Evolutionary conservation across 2,797 vertebrate species (phyloP), one percentile per base, ranked within the genome.

Genomic region (Fratercula arctica): DNA sequence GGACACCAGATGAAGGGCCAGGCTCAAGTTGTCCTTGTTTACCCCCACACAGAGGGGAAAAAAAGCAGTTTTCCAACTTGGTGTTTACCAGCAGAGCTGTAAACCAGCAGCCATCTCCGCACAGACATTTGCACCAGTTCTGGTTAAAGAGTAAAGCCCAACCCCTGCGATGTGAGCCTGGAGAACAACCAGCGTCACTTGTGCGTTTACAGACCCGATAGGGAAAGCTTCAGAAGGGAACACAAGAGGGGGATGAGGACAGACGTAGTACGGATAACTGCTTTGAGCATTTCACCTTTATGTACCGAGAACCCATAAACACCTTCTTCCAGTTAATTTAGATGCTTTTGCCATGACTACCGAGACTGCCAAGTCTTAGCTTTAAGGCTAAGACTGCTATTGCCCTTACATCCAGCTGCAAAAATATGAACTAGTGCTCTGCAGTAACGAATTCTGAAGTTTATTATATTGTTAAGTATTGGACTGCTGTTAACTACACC

Each of bases 121-220:
- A 0, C 13, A 43, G n/a, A 24, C 7, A 1, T 17, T 33, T 50
- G 56, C 48, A 18, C 31, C 8, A 2, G 63, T 11, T 39, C 26
- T 61, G 37, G 37, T 35, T 51, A 33, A 48, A 75, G 76, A 64
- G 37, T 7, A 72, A 83, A 43, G 23, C 48, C 50, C 50, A 3
- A 19, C 6, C 45, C 3, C 13, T 6, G 5, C 0, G 0, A 5
- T 25, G 17, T 8, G 29, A 21, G 9, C 18, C 41, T 67, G 72
- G 41, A 63, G 56, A 51, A 51, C 4, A 33, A 14, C 45, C n/a
- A 19, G 29, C 0, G 2, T 11, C 7, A 29, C 10, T 21, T 48
- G 43, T 39, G 54, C 0, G 0, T 37, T 37, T 23, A 25, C 46
- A 41, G 28, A 56, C 24, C 56, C 33, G 29, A 59, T 9, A 23